phyloP scores from a whole-genome alignment of 2,113 vertebrate genomes.

The Protobothrops mucrosquamatus region DNA sequence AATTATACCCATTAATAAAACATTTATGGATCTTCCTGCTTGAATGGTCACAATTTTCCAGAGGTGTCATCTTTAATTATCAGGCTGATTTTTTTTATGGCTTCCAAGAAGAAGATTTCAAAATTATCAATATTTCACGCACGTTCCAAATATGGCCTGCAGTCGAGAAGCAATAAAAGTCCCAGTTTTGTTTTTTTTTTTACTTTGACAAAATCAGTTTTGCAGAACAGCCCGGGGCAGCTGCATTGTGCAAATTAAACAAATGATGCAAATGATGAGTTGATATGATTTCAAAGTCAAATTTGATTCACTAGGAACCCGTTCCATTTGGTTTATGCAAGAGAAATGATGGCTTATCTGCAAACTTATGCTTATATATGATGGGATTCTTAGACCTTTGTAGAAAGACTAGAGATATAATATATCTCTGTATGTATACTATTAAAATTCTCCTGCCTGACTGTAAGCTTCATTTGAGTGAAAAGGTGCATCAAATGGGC shows the following conservation, averaged over 20 bases:
- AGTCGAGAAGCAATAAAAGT: neutral
- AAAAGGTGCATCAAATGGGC: neutral
- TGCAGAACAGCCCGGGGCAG: neutral
- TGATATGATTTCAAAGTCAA: constrained; percentile 10
- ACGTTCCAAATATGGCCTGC: neutral
- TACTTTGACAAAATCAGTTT: neutral
- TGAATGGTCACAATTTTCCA: constrained; percentile 12
- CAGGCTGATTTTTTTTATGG: accelerated
- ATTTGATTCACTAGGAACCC: constrained; percentile 7
- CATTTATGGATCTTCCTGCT: constrained; percentile 7
- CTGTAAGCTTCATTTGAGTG: neutral
- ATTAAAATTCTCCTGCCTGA: neutral
- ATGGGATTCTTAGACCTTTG: neutral
- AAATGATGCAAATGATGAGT: constrained; percentile 5
- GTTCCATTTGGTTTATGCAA: neutral
- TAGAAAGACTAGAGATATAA: neutral
- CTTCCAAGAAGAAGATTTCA: neutral
- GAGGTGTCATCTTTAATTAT: constrained; percentile 38
- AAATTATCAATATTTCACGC: neutral
- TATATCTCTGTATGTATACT: neutral
- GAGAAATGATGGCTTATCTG: neutral
- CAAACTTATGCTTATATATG: neutral
- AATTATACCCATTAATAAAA: constrained; percentile 38
- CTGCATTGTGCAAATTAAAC: constrained; percentile 4
- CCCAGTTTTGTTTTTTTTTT: neutral